Evolutionary conservation across 2,797 vertebrate genomes (phyloP), one percentile per base, ranked within the genome.

Genomic region (Heterohyrax brucei): DNA sequence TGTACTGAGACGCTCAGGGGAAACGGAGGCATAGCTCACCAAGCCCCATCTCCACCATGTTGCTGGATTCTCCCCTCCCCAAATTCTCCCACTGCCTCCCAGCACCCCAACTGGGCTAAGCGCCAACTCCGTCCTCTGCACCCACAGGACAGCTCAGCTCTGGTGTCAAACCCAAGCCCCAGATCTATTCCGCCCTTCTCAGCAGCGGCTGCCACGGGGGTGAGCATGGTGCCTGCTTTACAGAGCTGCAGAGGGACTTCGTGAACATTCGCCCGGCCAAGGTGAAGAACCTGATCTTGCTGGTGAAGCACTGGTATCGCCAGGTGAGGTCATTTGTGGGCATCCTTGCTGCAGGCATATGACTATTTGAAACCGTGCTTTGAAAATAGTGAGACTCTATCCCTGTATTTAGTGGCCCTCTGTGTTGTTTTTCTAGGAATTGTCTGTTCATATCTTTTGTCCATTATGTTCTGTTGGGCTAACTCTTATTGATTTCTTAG

Each of bases 161-260:
- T 0, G 79, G 89, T 0, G 5, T 44, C 84, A 96, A 88, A 46
- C 96, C 96, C 4, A 19, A 84, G 0, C 1, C 75, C 0, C 2
- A 2, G 9, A 95, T 98, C n/a, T 98, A 98, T 0, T 10, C 10
- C 2, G 4, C 44, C 1, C 92, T 96, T 10, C 78, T 97, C 39
- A 0, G 3, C 28, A 94, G 91, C 1, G 28, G 80, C 1, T 85
- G 73, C 2, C 0, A 0, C 0, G 91, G 93, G 0, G 98, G 98
- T 0, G 96, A 98, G 70, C 98, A 98, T 13, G 97, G 97, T 0
- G 96, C 98, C 62, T 98, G 98, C 92, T 98, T 98, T 89, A 94
- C 98, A 0, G 98, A 98, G 94, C 97, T 98, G 62, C 98, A 98
- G 91, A 98, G 98, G 85, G 56, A 10, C 68, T 98, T 98, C 4